Base-by-base conservation (phyloP, 2,888 invertebrate species). In the Amphipyra tragopoginis region DNA sequence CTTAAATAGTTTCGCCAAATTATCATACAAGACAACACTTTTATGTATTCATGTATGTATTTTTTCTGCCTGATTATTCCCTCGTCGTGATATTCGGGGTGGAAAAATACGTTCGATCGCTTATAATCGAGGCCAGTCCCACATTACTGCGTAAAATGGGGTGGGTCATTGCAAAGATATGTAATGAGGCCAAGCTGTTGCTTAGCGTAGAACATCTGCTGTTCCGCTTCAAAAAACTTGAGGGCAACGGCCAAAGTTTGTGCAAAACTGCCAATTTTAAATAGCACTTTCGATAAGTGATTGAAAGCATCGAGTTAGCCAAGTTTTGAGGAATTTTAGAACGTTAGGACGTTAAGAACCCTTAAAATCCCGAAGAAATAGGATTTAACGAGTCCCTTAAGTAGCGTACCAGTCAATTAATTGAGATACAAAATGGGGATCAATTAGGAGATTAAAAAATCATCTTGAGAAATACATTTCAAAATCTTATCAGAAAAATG, bases 121-220 rank as follows among this genome's bases (percentile, higher is more conserved):
- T 42, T 48, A 60, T 63, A 70, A 75, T 63, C 65, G 49, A 73
- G 62, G 61, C 45, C 69, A 55, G 13, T 42, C 29, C 50, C 43
- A 65, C 33, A 43, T 65, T 55, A 55, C 47, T 33, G 53, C 43
- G 36, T 59, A 47, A 72, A 63, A 62, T 57, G 53, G 61, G 65
- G 62, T 60, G 53, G 72, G 52, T 63, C 52, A 55, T 47, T 50
- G 52, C 62, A 48, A 55, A 63, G 42, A 59, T 55, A 71, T 75
- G 60, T 55, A 75, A 70, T 40, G 51, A 59, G 70, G 65, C 26
- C 58, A 58, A 60, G 42, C 43, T 59, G 51, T 60, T 69, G 52
- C 49, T 65, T 48, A 52, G 29, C 34, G 21, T 40, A 13, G 47
- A 33, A 47, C 57, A 49, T 42, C 55, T 39, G 51, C 29, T 50